Base-by-base conservation (phyloP, 2,888 invertebrate species). In the Temnothorax unifasciatus region DNA sequence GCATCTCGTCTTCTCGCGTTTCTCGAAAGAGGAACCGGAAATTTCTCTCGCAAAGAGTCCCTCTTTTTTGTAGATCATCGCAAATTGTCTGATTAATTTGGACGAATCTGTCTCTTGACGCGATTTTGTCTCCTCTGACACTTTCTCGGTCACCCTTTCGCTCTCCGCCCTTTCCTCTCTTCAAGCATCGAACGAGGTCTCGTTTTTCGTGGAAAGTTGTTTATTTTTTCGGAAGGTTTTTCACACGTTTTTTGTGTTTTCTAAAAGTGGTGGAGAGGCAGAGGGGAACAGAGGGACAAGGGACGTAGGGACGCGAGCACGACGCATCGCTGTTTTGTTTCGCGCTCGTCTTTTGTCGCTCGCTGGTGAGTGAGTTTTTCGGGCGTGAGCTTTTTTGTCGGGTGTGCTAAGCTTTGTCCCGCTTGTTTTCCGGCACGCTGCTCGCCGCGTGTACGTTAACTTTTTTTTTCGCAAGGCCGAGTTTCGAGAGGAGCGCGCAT, bases 321-420 rank as follows among this genome's bases (percentile, higher is more conserved):
- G 69, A 71, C 73, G 71, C 71, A 79, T 79, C 71, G 73, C 79
- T 79, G 79, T 79, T 71, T 79, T 79, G 47, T 79, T 79, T 61
- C 79, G 47, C 71, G 79, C 79, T 79, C 79, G 71, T 79, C 79
- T 79, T 79, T 79, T 79, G 73, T 79, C 79, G 73, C 79, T 34
- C 66, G 25, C 73, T 61, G 44, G 59, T 38, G 79, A 79, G 79
- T 79, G 79, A 79, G 73, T 79, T 79, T 79, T 79, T 79, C 79
- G 79, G 79, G 73, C 71, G 79, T 79, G 73, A 79, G 79, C 79
- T 79, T 79, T 79, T 79, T 79, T 79, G 73, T 71, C 79, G 38
- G 71, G 25, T 47, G 73, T 61, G 73, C 79, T 79, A 79, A 79
- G 73, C 79, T 79, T 79, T 79, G 79, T 79, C 47, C 59, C 59